Base-by-base conservation (phyloP, 1,140 invertebrate species). In the Cotesia typhae region DNA sequence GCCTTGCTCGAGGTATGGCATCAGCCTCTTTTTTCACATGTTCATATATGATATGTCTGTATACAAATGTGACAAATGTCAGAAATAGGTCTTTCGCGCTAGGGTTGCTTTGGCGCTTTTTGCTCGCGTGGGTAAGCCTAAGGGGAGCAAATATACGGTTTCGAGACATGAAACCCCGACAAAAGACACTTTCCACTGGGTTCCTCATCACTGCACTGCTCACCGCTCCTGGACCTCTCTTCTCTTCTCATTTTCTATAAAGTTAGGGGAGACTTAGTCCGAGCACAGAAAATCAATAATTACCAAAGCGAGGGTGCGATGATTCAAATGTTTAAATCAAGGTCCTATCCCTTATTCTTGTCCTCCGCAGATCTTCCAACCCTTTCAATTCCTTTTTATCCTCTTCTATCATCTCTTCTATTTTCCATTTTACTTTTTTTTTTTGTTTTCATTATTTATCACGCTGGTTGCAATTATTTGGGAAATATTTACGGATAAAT, bases 1-100 rank as follows among this genome's bases (percentile, higher is more conserved):
- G 91, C 82, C 88, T 92, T 79, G 88, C 88, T 83, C 90, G 92
- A 90, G 93, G 93, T 94, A 89, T 91, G 90, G 83, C 74, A 72
- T 74, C 67, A 73, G 74, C 67, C 7, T 5, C n/a, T 59, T 68
- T 59, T 67, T 36, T 10, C n/a, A 52, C 12, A 47, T 17, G 10
- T 10, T 4, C 9, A 38, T 28, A 14, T 36, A 67, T 64, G 7
- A 28, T 20, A 20, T 17, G 17, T 53, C 2, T 36, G 9, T 37
- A 55, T 14, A 17, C 36, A 37, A 52, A 55, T n/a, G 12, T 66
- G 38, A 3, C 10, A 41, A n/a, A 47, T 9, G 6, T 47, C 41
- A 47, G 41, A 47, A 47, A 47, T 47, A 47, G 41, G 41, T 47
- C 41, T 47, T 47, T 47, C 41, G 41, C 41, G 41, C 6, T 6